phyloP scores from a whole-genome alignment of 2,113 vertebrate species.

The Phoxinus phoxinus region DNA sequence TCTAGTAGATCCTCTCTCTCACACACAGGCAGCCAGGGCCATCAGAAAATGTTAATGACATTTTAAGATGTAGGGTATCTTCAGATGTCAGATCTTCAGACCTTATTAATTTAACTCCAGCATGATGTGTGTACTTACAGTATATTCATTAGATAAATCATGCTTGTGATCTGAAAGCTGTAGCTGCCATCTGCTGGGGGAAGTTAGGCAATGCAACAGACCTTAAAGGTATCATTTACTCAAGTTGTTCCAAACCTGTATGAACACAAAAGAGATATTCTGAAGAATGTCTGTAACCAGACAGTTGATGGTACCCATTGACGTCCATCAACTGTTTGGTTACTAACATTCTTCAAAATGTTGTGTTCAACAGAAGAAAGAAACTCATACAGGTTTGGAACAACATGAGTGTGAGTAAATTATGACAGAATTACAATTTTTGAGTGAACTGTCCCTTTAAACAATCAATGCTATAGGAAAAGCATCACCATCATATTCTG shows the following conservation, averaged over 20 bases:
- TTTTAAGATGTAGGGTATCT: not conserved
- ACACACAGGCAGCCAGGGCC: not conserved
- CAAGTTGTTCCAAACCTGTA: no score
- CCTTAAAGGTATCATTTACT: not conserved
- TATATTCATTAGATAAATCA: not conserved
- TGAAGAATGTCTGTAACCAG: no score
- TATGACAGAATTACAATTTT: no score
- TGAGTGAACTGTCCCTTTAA: not conserved
- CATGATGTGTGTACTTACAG: not conserved
- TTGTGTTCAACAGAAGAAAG: no score
- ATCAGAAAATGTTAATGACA: not conserved
- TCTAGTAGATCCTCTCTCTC: conserved; percentile 38
- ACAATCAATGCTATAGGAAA: not conserved
- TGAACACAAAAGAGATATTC: no score
- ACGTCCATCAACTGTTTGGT: no score
- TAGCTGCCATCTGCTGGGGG: conserved; percentile 72
- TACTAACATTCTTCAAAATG: no score
- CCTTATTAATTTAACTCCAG: not conserved
- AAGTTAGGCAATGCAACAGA: not conserved
- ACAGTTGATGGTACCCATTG: no score
- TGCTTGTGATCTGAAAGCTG: not conserved
- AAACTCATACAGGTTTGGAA: no score
- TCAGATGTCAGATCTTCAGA: not conserved
- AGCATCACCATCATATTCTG: not conserved
- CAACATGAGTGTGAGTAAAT: no score